Evolutionary conservation across 2,888 invertebrate genomes (phyloP), one percentile per base, ranked within the genome.

Genomic region (Epinotia bilunana): DNA sequence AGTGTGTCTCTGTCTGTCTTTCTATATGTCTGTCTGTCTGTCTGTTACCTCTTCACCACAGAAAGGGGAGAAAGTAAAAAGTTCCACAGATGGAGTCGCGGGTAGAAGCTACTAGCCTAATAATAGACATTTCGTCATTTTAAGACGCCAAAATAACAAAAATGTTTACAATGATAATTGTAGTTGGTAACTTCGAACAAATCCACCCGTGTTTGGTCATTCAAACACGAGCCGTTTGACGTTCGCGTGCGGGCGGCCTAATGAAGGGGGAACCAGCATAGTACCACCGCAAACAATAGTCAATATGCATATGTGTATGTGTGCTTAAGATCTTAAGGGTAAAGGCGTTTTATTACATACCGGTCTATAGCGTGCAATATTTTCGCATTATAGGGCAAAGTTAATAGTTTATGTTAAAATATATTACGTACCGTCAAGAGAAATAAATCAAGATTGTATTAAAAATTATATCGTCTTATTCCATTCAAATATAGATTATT

Each of bases 141-240:
- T 33, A 33, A 33, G 6, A 33, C 33, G 7, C 7, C 33, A 33
- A 33, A 33, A 33, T 9, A 39, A 39, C 1, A 39, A 39, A 39
- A 7, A 39, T 33, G 33, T 43, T 46, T 46, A 64, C 12, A 46
- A 43, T 28, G 23, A 28, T 64, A 49, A 49, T 49, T 23, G 23
- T 65, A n/a, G 49, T 65, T 53, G 53, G 11, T 28, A 28, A 28
- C 49, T 65, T 28, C 49, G 46, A 16, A 13, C 20, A 20, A 46
- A 63, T 16, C 63, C 46, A 9, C 46, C 23, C n/a, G 77, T 79
- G 79, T 80, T 79, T 78, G 80, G 77, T 78, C 83, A 81, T 81
- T 81, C 78, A 77, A 80, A 77, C 80, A 74, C 78, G 81, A 83
- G 83, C 86, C 84, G 86, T 85, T 88, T 84, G 86, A 83, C 87